phyloP scores from a whole-genome alignment of 2,888 invertebrate species.

The Apodemia duryi region DNA sequence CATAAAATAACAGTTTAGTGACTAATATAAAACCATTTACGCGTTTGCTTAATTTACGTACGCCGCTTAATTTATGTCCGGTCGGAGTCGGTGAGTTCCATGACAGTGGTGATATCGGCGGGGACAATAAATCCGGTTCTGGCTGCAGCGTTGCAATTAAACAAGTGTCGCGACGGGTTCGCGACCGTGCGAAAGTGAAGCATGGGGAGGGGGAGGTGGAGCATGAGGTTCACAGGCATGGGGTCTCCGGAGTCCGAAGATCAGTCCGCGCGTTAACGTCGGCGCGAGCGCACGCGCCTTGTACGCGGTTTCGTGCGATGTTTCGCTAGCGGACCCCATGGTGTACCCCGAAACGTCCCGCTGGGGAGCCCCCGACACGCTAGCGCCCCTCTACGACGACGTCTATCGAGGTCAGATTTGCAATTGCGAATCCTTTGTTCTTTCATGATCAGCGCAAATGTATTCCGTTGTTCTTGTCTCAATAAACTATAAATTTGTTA shows the following conservation, averaged over 20 bases:
- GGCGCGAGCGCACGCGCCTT: constrained; percentile 60
- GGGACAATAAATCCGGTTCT: constrained; percentile 76
- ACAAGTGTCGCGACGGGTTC: constrained; percentile 71
- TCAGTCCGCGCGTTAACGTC: constrained; percentile 67
- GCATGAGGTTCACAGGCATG: constrained; percentile 19
- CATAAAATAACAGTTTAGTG: constrained; percentile 18
- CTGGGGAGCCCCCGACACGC: constrained; percentile 81
- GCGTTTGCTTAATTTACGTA: constrained; percentile 30
- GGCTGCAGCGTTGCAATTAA: constrained; percentile 72
- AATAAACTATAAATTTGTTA: constrained; percentile 16
- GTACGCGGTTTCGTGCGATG: constrained; percentile 44
- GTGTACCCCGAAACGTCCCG: constrained; percentile 82
- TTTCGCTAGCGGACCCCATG: constrained; percentile 57
- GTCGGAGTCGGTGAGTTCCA: constrained; percentile 31
- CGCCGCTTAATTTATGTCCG: constrained; percentile 22
- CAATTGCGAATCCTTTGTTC: constrained; percentile 45
- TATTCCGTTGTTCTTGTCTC: constrained; percentile 23
- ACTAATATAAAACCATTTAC: constrained; percentile 27
- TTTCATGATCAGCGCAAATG: constrained; percentile 26
- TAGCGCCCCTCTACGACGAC: constrained; percentile 83
- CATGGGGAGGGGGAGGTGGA: constrained; percentile 37
- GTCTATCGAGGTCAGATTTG: constrained; percentile 81
- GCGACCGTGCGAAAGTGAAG: constrained; percentile 76
- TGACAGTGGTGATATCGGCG: constrained; percentile 59
- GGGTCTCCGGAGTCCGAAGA: constrained; percentile 21